Evolutionary conservation across 2,888 invertebrate species (phyloP), one percentile per base, ranked within the genome.

Genomic region (Nebria salina): DNA sequence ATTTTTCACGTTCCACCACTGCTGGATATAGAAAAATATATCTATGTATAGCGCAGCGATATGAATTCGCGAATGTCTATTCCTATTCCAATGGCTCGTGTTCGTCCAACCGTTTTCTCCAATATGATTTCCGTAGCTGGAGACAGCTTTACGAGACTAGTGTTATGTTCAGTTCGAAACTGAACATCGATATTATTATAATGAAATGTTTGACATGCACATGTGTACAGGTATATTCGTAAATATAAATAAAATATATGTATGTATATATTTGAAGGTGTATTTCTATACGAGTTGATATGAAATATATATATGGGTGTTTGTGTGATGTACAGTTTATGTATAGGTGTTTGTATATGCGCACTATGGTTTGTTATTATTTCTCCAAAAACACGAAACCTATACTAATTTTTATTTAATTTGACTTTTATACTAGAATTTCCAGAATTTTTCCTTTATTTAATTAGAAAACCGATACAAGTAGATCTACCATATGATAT

Each of bases 71-170:
- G 11, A 54, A 54, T 54, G 8, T 54, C 54, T 54, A 54, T 54
- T 54, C 54, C 54, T 54, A 54, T 54, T 8, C 11, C 54, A 54
- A 54, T 54, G 54, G 54, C 54, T 54, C 54, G 54, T 54, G 54
- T 54, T 54, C 54, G 54, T 54, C 54, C 11, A 54, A 54, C 54
- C 54, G 54, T 3, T 11, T 54, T 73, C 72, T 65, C 65, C 78
- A 78, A 78, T 78, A 73, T 78, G 73, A 78, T 78, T 73, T 78
- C 78, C 73, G 72, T 78, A 73, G 43, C 73, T 72, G 73, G 65
- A 78, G 73, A 72, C 72, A 78, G 72, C 65, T 78, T 78, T 73
- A 78, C 65, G 73, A 78, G 54, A 64, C 64, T 13, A 25, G 77
- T 77, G 64, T 72, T 64, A 72, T 65, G 72, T 77, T 77, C 77